Conservation (phyloP, 2,888 invertebrate genomes). For the Sarcophaga caerulescens region DNA sequence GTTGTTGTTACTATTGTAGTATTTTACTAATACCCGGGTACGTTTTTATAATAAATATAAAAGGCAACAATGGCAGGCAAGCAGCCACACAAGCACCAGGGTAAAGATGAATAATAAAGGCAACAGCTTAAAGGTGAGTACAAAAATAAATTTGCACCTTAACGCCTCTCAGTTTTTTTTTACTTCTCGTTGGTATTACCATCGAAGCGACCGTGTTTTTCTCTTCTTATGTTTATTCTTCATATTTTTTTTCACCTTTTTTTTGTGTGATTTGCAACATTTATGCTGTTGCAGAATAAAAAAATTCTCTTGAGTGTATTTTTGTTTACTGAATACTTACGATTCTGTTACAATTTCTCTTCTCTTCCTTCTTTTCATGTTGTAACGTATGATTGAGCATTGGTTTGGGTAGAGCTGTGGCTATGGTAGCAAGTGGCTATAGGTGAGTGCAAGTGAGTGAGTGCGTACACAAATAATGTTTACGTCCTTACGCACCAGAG, state of each 20-base stretch:
- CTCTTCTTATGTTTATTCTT: no score
- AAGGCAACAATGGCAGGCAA: neutral
- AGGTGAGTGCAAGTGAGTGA: neutral
- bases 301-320: slow-evolving; percentile 31
- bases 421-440: neutral
- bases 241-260: neutral
- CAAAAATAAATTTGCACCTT: slow-evolving; percentile 64
- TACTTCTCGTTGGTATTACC: neutral
- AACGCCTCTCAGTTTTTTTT: slow-evolving; percentile 51
- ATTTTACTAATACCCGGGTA: slow-evolving; percentile 58
- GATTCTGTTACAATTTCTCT: neutral
- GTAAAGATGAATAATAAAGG: slow-evolving; percentile 40
- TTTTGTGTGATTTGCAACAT: neutral
- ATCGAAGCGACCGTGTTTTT: neutral
- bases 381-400: slow-evolving; percentile 48
- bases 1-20: neutral
- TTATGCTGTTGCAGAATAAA: slow-evolving; percentile 1
- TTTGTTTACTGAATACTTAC: slow-evolving; percentile 37
- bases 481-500: slow-evolving; percentile 23
- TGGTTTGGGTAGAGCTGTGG: slow-evolving; percentile 1
- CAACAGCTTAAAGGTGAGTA: slow-evolving; percentile 53
- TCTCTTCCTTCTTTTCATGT: neutral
- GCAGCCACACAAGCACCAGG: neutral
- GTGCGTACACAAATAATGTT: slow-evolving; percentile 31
- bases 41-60: slow-evolving; percentile 57